Base-by-base conservation (phyloP, 2,888 invertebrate genomes). In the Aspidiotus rigidus region DNA sequence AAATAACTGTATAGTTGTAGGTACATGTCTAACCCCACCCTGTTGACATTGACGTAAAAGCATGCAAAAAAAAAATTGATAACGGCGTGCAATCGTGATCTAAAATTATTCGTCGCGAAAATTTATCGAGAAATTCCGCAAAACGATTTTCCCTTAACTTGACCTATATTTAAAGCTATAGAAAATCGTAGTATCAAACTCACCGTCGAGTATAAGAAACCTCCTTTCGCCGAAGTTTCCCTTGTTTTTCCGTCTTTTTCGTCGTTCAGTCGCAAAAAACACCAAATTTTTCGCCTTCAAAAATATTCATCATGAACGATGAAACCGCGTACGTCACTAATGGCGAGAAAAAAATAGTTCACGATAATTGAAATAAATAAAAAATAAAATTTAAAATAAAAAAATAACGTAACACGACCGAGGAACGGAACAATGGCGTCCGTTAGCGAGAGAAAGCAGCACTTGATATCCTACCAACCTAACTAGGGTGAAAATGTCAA, bases 401-500 rank as follows among this genome's bases (percentile, higher is more conserved):
- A 57, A 60, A 16, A 49, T 59, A 67, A 44, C n/a, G 49, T n/a
- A 39, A 40, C 57, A 39, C 60, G 60, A 67, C n/a, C 59, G 60
- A 64, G 55, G 64, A 64, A 64, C 67, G 57, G 60, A 67, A 67
- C 57, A 67, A 67, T 67, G 67, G 67, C 67, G 67, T 67, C 60
- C 53, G 67, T 60, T 67, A 49, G 44, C 60, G 60, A 42, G 67
- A 44, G 60, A 67, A 67, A 42, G 42, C 67, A 67, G 67, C 59
- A 49, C 67, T 67, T 60, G 67, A 67, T 67, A 67, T 57, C 59
- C 60, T 44, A 67, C 57, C 67, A 59, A 59, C 59, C 67, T 49
- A 60, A 59, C 67, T 67, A 67, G 67, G 67, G 67, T 67, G 59
- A 60, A 67, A 67, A 67, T 67, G 67, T 67, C 67, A 67, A 67